Evolutionary conservation across 2,888 invertebrate species (phyloP), one percentile per base, ranked within the genome.

Genomic region (Drosophila paranaensis): DNA sequence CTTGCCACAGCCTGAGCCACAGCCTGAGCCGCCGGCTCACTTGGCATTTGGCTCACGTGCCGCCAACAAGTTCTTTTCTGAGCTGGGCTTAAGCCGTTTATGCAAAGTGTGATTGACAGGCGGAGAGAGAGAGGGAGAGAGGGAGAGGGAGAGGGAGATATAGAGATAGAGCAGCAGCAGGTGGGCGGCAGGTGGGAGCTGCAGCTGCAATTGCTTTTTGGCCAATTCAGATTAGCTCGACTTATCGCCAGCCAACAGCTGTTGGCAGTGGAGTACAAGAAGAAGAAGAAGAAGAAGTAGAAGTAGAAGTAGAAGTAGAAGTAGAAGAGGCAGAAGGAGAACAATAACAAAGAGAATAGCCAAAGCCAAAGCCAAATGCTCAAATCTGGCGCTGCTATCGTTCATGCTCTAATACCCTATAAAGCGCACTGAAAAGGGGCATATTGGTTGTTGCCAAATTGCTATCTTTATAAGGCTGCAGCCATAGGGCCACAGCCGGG

Each of bases 11-110:
- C n/a, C 43, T 14, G n/a, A 16, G n/a, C 48, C 5, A n/a, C 40
- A 27, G 10, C 30, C 57, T 27, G 39, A 33, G 50, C 27, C 53
- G 27, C 27, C 50, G 45, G 40, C 46, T 25, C 51, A 42, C 51
- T 80, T 66, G 57, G 30, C 46, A 83, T 65, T 37, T 68, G 25
- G 5, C 79, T 82, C 82, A 82, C 83, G 83, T 82, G 76, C 76
- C 51, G 14, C 60, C 9, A 63, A 60, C 77, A 63, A 70, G 70
- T 73, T 76, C 62, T 75, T 43, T 57, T 30, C 16, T 16, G 16
- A 33, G 30, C 33, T 6, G 11, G 10, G 30, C 50, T 50, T 16
- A 6, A 33, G 16, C 50, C 30, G 33, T 11, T 6, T 33, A n/a
- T 30, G 3, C 16, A 50, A n/a, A 50, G 48, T 27, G 10, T 13